Evolutionary conservation across 1,140 invertebrate species (phyloP).

Genomic region (Anastrepha ludens): DNA sequence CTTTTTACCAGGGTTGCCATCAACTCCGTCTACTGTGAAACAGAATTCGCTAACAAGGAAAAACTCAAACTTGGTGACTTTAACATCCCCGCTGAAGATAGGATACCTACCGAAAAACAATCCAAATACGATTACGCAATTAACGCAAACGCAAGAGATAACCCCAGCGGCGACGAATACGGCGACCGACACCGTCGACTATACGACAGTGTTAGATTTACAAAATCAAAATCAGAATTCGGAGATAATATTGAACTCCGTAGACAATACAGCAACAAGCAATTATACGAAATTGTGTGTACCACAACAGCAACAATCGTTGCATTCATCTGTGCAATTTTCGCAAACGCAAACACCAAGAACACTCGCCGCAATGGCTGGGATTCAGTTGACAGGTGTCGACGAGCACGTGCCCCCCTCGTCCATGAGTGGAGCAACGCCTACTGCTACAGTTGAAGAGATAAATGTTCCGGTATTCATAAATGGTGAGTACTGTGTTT

Average conservation of each 20-base stretch:
- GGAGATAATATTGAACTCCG: constrained; percentile 29
- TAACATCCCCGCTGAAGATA: constrained; percentile 38
- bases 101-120: constrained; percentile 60
- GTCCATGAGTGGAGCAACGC: constrained; percentile 73
- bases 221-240: constrained; percentile 1
- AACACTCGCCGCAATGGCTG: constrained; percentile 71
- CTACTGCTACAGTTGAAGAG: constrained; percentile 74
- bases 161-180: constrained; percentile 13
- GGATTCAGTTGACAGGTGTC: constrained; percentile 72
- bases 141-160: constrained; percentile 47
- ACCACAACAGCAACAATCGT: constrained; percentile 41
- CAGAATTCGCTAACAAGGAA: constrained; percentile 60
- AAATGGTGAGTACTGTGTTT: constrained; percentile 74
- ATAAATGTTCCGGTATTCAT: constrained; percentile 74
- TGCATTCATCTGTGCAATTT: constrained; percentile 50
- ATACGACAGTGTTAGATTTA: constrained; percentile 41
- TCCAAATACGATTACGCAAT: constrained; percentile 35
- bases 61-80: constrained; percentile 56
- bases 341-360: constrained; percentile 58
- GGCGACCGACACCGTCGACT: constrained; percentile 68
- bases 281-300: constrained; percentile 48
- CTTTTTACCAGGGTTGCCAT: constrained; percentile 72
- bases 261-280: neutral
- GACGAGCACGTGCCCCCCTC: constrained; percentile 65
- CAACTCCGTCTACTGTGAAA: constrained; percentile 66